Evolutionary conservation across 2,113 vertebrate species (phyloP), one percentile per base, ranked within the genome.

Genomic region (Dicaeum eximium): DNA sequence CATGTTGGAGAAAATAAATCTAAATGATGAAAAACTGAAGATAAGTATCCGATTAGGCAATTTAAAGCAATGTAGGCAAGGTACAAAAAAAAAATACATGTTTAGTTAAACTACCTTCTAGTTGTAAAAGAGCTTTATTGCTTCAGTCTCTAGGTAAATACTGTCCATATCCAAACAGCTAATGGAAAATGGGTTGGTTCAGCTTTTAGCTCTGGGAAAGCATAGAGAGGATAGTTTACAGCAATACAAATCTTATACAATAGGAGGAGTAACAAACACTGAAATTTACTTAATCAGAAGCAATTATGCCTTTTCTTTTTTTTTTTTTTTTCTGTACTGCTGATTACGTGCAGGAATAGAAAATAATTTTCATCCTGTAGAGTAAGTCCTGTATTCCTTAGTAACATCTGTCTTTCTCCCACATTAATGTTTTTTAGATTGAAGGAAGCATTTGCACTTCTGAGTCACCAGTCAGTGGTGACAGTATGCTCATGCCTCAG

Each of bases 351-450:
- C 45, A 35, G 53, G 66, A 92, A 77, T 31, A 88, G 10, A 92
- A 85, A 92, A 81, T 84, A 79, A 65, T 94, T 78, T 95, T 95
- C 78, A 77, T 58, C 54, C 62, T 70, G 21, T 33, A 80, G 70
- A 95, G 31, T 47, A 90, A 93, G 53, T 79, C 81, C 30, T 85
- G 77, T 94, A 88, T 91, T 94, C 84, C 69, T 95, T 70, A 80
- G 87, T 79, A 96, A 94, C 93, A 95, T 96, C 95, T 96, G 94
- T 85, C 90, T 95, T 94, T 96, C 96, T 95, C 93, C 94, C 94
- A 96, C 95, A 88, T 95, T 92, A 95, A 85, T 95, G 94, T 95
- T 95, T 96, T 96, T 93, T 62, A 94, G 87, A 91, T 25, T 95
- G 95, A 91, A 93, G 87, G 87, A 95, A 93, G 70, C 93, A 94